Evolutionary conservation across 2,797 vertebrate species (phyloP).

Genomic region (Clarias fuscus): DNA sequence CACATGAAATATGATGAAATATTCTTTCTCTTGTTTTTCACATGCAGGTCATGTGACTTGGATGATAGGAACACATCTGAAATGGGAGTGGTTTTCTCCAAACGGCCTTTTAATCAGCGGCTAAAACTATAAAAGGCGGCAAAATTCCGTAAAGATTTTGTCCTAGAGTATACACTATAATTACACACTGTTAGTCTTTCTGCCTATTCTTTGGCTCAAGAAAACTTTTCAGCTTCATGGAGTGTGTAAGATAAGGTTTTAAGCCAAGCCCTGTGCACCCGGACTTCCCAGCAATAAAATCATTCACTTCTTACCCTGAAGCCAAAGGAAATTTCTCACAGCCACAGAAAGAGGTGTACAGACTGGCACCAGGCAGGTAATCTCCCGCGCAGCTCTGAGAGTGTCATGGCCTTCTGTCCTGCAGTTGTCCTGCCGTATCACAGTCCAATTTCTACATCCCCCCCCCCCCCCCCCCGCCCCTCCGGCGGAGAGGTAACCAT

Average conservation of each 20-base stretch:
- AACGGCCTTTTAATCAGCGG: neutral
- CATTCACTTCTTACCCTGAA: constrained; percentile 24
- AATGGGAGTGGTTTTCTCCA: neutral
- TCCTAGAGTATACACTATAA: neutral
- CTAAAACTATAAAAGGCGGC: neutral
- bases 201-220: neutral
- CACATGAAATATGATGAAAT: neutral
- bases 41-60: neutral
- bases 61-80: neutral
- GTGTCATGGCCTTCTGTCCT: constrained; percentile 31
- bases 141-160: neutral
- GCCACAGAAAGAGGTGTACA: neutral
- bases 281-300: neutral
- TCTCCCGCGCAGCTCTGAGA: constrained; percentile 4
- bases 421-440: constrained; percentile 20
- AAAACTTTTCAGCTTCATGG: neutral
- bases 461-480: neutral
- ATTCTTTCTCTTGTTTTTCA: neutral
- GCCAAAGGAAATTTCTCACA: constrained; percentile 3
- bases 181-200: neutral
- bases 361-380: constrained; percentile 11
- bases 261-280: neutral
- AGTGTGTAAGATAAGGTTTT: constrained; percentile 5
- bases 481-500: constrained; percentile 29
- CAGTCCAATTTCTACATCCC: constrained; percentile 35